These are phyloP conservation scores for Myopa tessellatipennis DNA, from an alignment of 2,888 invertebrate species.

Conservation along the genomic window DNA sequence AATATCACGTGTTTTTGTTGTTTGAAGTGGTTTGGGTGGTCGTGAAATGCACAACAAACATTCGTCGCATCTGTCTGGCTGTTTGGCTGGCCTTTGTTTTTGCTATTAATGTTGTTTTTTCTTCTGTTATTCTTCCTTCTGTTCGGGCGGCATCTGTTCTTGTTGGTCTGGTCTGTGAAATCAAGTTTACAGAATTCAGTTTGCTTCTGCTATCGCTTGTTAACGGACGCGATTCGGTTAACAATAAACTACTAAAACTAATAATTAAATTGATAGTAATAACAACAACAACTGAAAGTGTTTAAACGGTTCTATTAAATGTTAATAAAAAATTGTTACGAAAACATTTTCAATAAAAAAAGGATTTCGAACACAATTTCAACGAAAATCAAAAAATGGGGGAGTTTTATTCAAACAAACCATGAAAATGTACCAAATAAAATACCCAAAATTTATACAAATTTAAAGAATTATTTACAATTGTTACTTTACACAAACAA, in stretches of 20 bases:
- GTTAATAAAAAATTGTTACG: too few species aligned
- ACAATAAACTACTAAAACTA: background rate
- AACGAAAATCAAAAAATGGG: too few species aligned
- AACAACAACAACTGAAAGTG: background rate
- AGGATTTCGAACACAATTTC: too few species aligned
- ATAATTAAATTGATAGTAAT: background rate
- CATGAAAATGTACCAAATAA: too few species aligned
- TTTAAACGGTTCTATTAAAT: too few species aligned
- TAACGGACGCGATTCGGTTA: background rate
- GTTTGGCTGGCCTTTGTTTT: background rate
- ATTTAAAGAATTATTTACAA: too few species aligned
- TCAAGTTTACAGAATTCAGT: conserved; percentile 27
- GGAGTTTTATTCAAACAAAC: too few species aligned
- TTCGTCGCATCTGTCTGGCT: background rate
- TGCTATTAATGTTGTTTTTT: conserved; percentile 4
- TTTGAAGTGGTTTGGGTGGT: too few species aligned
- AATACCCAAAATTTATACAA: too few species aligned
- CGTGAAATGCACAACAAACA: background rate
- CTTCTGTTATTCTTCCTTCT: background rate
- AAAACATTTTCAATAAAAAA: too few species aligned
- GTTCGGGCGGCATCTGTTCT: background rate
- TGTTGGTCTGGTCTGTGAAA: conserved; percentile 2
- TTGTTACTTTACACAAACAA: too few species aligned
- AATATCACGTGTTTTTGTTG: background rate
- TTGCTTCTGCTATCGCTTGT: conserved; percentile 19